Evolutionary conservation across 2,888 invertebrate species (phyloP), one percentile per base, ranked within the genome.

Genomic region (Lasioglossum marginatum): DNA sequence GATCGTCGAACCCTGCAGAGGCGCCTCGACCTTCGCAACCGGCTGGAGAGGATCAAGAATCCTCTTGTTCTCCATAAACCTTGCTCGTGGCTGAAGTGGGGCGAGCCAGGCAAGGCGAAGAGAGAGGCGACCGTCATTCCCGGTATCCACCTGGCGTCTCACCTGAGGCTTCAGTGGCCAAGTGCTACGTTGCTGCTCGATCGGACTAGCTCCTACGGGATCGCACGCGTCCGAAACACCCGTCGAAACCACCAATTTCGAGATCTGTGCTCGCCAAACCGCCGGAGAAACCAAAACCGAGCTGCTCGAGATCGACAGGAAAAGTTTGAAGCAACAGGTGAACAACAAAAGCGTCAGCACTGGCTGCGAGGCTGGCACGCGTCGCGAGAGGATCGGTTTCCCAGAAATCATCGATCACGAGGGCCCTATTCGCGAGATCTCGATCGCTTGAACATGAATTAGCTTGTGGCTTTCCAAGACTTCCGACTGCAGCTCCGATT

Each of bases 71-170:
- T 66, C 87, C 77, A 71, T 83, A 88, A 90, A 90, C 90, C 88
- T 89, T 85, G 85, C 82, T 75, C 73, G 85, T 85, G 84, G 79
- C 34, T 68, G 70, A 77, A 88, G 88, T 84, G 91, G 90, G 85
- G 90, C 77, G 80, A 85, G 81, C 76, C 70, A 70, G 83, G 77
- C 79, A 77, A 82, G 82, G 74, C 75, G 88, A 85, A 81, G 85
- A 90, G 87, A 86, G 90, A 89, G 87, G 81, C 76, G 77, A 80
- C 81, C 83, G 84, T 81, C 81, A 87, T 87, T 91, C 88, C 89
- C 87, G 89, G 90, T 92, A 91, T 92, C 94, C 93, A 94, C 93
- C 93, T 93, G 92, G 92, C 93, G 92, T 94, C 92, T 91, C 91
- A 90, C 90, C 91, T 88, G 91, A 92, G 87, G 89, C 90, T 82